Evolutionary conservation across 2,888 invertebrate genomes (phyloP).

Genomic region (Apoderus coryli): DNA sequence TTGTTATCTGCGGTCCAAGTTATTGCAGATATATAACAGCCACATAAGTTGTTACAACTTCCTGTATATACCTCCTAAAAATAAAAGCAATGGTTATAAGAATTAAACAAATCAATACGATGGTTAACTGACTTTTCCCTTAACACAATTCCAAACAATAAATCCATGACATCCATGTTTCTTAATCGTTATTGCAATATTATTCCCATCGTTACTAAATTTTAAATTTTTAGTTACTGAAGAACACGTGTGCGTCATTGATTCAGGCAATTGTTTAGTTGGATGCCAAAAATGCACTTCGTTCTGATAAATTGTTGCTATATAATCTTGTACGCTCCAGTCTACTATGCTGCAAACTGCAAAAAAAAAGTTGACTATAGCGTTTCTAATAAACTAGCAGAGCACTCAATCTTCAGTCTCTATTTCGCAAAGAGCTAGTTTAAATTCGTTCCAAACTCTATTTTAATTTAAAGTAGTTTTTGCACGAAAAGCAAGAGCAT

Average conservation of each 20-base stretch:
- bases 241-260: not conserved
- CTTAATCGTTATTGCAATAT: not conserved
- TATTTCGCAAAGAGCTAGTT: too few relatives aligned
- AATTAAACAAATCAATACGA: not conserved
- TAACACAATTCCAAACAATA: conserved; percentile 1
- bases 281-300: not conserved
- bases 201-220: not conserved
- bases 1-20: not conserved
- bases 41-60: not conserved
- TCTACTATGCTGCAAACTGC: conserved; percentile 1
- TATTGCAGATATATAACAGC: not conserved
- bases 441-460: too few relatives aligned
- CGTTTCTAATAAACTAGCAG: too few relatives aligned
- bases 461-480: too few relatives aligned
- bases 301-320: conserved; percentile 2
- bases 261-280: too few relatives aligned
- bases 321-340: not conserved
- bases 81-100: not conserved
- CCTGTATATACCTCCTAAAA: too few relatives aligned
- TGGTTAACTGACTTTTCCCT: not conserved
- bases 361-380: too few relatives aligned
- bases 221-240: not conserved
- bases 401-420: too few relatives aligned
- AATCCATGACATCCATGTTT: not conserved
- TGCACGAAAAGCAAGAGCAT: too few relatives aligned